Base-by-base conservation (phyloP, 1,140 invertebrate genomes). In the Zaprionus inermis region DNA sequence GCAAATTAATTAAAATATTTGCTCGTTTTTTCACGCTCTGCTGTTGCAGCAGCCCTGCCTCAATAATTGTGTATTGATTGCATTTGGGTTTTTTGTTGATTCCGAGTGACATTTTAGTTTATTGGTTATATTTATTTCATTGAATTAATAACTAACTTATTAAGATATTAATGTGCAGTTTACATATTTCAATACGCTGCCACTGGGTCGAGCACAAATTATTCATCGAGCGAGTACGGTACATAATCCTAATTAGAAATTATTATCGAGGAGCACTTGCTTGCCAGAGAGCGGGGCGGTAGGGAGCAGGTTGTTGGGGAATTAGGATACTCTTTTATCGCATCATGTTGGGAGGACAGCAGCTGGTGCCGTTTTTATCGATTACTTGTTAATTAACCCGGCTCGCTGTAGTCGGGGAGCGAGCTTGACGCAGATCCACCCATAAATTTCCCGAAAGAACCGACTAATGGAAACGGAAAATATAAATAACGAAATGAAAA, bases 331-430 rank as follows among this genome's bases (percentile, higher is more conserved):
- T 18, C 11, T n/a, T 11, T 11, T 28, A 18, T 36, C 57, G 51
- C 52, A 38, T 58, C 71, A 77, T 77, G 72, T 72, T 76, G 82
- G 72, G 63, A 38, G 60, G 64, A 49, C 68, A 46, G 59, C 82
- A 72, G 79, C 66, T 69, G 72, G 57, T 57, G 72, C 57, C 76
- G 64, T 60, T 28, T 5, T 51, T 86, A 85, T 79, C 51, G 82
- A 88, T 82, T 84, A 67, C 70, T 66, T 81, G 75, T 84, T 85
- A 85, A 86, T 82, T 82, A 85, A 82, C 82, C 79, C 79, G 82
- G 82, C 82, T 81, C 76, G 74, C 69, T 72, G 75, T 81, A 28
- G 28, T 72, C 36, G 36, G 67, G 75, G 36, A 22, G 51, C 64
- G 24, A 28, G 24, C 5, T 28, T 73, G 36, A 20, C 60, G 32